phyloP scores from a whole-genome alignment of 2,797 vertebrate species.

The Margarornis squamiger region DNA sequence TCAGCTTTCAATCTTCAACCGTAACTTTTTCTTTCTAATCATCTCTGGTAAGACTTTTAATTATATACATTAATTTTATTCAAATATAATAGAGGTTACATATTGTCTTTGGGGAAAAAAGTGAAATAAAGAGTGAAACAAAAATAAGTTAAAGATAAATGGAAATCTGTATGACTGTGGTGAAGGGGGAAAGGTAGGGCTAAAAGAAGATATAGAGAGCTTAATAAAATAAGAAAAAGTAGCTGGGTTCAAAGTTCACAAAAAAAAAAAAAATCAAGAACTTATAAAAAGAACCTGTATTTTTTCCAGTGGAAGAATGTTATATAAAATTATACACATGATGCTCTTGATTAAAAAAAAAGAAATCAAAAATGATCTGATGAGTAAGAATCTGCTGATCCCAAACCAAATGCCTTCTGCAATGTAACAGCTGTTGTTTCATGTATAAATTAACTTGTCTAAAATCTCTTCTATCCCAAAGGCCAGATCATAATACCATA shows the following conservation, averaged over 20 bases:
- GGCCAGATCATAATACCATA: neutral
- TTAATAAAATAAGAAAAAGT: neutral
- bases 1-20: neutral
- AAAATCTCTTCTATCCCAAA: neutral
- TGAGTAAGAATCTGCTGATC: neutral
- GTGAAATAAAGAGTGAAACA: neutral
- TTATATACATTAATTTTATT: neutral
- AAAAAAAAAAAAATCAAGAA: neutral
- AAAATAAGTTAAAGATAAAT: neutral
- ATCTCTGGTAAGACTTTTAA: neutral
- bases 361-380: neutral
- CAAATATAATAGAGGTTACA: neutral
- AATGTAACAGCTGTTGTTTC: neutral
- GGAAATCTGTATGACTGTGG: neutral
- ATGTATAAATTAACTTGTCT: neutral
- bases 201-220: neutral
- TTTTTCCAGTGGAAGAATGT: neutral
- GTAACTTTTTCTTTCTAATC: neutral
- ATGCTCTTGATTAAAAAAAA: neutral
- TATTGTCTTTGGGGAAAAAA: neutral
- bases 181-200: neutral
- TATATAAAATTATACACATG: neutral
- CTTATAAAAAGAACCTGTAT: neutral
- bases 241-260: neutral
- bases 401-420: neutral